Conservation (phyloP, 2,113 vertebrate species). For the Miniopterus natalensis region DNA sequence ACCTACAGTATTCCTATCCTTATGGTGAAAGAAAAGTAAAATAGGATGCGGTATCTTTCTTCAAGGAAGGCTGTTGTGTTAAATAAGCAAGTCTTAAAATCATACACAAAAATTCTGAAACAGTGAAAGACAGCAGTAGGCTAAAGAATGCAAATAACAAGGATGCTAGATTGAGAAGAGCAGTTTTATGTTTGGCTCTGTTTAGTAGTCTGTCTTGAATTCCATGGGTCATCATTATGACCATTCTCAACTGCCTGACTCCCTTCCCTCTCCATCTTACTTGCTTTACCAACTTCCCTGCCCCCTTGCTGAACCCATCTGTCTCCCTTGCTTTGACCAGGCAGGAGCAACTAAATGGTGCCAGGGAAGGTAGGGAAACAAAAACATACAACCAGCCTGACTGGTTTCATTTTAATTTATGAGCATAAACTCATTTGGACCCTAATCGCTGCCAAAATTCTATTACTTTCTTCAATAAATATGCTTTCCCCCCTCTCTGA, state of each 20-base stretch:
- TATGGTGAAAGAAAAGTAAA: slow-evolving; percentile 19
- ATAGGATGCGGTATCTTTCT: not conserved
- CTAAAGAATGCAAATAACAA: slow-evolving; percentile 18
- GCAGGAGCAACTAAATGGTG: not conserved
- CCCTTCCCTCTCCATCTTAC: not conserved
- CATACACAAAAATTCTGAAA: not conserved
- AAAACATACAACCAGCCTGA: not conserved
- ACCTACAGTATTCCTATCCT: not conserved
- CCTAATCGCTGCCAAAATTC: not conserved
- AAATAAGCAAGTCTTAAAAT: slow-evolving; percentile 25
- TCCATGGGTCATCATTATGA: not conserved
- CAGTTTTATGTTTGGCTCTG: not conserved
- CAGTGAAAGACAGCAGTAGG: not conserved
- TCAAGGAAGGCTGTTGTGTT: not conserved
- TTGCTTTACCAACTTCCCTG: not conserved
- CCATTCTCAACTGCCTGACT: not conserved
- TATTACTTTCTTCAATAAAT: not conserved
- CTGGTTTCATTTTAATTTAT: slow-evolving; percentile 29
- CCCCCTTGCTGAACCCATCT: not conserved
- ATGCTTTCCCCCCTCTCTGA: not conserved
- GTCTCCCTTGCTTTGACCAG: not conserved
- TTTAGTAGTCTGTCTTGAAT: not conserved
- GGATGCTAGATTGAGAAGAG: not conserved
- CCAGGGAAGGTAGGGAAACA: not conserved
- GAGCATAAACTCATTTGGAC: not conserved